Percentiles rank a stretch among this genome's conserved stretches.
Conservation (phyloP, 2,797 vertebrate genomes). For the Anolis apletophallus region DNA sequence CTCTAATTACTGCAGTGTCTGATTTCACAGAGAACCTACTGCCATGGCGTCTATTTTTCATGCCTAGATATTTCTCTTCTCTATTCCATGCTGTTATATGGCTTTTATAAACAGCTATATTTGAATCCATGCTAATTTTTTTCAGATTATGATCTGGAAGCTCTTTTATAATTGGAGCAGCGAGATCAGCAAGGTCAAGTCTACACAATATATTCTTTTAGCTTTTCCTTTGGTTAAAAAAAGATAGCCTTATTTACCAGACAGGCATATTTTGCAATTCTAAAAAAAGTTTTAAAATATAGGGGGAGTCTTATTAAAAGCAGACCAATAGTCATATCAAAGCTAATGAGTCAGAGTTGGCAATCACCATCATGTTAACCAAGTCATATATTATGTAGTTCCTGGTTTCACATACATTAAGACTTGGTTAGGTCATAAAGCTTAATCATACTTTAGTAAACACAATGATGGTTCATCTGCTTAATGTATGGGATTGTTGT, state of each 20-base stretch:
- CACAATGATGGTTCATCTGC: not conserved
- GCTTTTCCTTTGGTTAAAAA: not conserved
- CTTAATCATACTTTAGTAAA: not conserved
- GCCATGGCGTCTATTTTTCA: constrained; percentile 11
- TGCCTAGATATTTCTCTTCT: constrained; percentile 25
- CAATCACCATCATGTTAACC: not conserved
- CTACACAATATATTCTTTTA: not conserved
- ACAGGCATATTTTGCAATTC: not conserved
- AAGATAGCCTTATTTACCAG: not conserved
- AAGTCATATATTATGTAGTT: not conserved
- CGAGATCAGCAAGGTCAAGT: not conserved
- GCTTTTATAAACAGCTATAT: constrained; percentile 19
- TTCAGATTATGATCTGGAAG: not conserved
- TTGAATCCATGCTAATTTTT: not conserved
- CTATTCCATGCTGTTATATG: not conserved
- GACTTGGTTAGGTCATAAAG: not conserved
- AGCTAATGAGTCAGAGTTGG: not conserved
- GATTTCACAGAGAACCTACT: constrained; percentile 29
- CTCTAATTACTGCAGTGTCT: constrained; percentile 51
- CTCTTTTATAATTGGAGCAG: not conserved
- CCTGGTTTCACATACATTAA: not conserved
- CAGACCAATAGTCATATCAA: not conserved
- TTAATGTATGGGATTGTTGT: not conserved
- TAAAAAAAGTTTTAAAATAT: not conserved
- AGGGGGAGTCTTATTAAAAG: not conserved